Evolutionary conservation across 2,797 vertebrate species (phyloP).

Genomic region (Mergus octosetaceus): DNA sequence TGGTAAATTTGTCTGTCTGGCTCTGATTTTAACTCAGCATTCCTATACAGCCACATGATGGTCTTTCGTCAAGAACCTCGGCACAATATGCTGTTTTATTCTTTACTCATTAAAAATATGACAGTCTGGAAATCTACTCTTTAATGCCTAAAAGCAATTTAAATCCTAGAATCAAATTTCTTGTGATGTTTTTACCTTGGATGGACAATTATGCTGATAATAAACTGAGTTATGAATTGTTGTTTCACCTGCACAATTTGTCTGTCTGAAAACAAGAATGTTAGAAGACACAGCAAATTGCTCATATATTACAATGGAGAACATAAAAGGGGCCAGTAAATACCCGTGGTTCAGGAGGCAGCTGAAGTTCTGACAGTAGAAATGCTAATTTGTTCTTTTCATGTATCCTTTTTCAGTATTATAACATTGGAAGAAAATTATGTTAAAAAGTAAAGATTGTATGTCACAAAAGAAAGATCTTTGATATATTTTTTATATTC

Average conservation of each 20-base stretch:
- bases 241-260: neutral
- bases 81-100: slow-evolving; percentile 3
- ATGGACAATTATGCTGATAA: neutral
- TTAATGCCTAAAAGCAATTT: neutral
- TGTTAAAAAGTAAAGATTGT: neutral
- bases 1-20: slow-evolving; percentile 29
- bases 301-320: neutral
- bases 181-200: neutral
- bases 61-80: slow-evolving; percentile 9
- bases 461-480: slow-evolving; percentile 2
- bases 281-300: neutral
- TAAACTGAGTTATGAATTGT: neutral
- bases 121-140: slow-evolving; percentile 1
- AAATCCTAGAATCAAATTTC: slow-evolving; percentile 32
- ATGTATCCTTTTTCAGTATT: neutral
- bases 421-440: neutral
- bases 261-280: slow-evolving; percentile 3
- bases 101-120: neutral
- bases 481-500: slow-evolving; percentile 10
- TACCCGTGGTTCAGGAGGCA: neutral
- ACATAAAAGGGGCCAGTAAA: slow-evolving; percentile 31
- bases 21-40: slow-evolving; percentile 53
- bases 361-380: neutral
- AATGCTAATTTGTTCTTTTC: neutral
- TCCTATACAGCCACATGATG: slow-evolving; percentile 10